Evolutionary conservation across 2,113 vertebrate genomes (phyloP).

Genomic region (Hippocampus guttulatus): DNA sequence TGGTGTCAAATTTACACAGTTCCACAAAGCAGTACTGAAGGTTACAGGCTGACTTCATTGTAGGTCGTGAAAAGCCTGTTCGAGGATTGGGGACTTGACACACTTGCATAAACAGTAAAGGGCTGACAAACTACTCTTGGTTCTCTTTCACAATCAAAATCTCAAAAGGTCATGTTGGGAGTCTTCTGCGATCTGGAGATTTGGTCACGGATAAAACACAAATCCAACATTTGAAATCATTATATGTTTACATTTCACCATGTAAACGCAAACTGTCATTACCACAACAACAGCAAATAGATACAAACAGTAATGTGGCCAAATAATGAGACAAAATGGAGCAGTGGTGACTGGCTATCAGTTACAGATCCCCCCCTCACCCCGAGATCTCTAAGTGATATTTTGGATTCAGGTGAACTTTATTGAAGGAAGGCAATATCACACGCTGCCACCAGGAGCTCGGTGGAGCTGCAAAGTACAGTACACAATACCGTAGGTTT

Average conservation of each 20-base stretch:
- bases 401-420: slow-evolving; percentile 19
- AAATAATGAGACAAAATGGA: slow-evolving; percentile 37
- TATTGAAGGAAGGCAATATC: background rate
- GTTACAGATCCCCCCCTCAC: slow-evolving; percentile 9
- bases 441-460: slow-evolving; percentile 59
- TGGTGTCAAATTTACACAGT: slow-evolving; percentile 64
- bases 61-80: slow-evolving; percentile 40
- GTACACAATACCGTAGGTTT: slow-evolving; percentile 9
- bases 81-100: slow-evolving; percentile 33
- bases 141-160: slow-evolving; percentile 6
- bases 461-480: slow-evolving; percentile 33
- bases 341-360: slow-evolving; percentile 34
- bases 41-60: slow-evolving; percentile 57
- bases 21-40: slow-evolving; percentile 64
- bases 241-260: slow-evolving; percentile 54
- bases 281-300: slow-evolving; percentile 44
- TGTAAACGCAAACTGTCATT: slow-evolving; percentile 45
- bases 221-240: slow-evolving; percentile 57
- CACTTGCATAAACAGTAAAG: slow-evolving; percentile 26
- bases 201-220: slow-evolving; percentile 38
- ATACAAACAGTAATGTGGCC: slow-evolving; percentile 42
- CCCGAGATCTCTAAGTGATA: slow-evolving; percentile 20
- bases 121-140: slow-evolving; percentile 42
- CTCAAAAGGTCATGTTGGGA: slow-evolving; percentile 52
- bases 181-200: slow-evolving; percentile 42